These are phyloP conservation scores for Girardinichthys multiradiatus DNA, from an alignment of 2,113 vertebrate genomes.

Conservation along the genomic window DNA sequence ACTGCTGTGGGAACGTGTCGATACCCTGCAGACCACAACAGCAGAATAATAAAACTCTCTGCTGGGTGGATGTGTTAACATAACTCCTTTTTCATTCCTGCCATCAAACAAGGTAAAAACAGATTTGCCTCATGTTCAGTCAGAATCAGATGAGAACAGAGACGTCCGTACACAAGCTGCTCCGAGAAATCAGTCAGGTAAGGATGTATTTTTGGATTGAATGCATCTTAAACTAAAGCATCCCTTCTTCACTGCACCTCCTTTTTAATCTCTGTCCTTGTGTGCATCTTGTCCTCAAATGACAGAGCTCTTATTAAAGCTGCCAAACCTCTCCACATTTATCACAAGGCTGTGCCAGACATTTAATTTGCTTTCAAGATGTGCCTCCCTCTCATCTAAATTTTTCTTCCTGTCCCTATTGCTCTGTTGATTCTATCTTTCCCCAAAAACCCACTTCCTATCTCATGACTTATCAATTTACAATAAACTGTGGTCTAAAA, in stretches of 20 bases:
- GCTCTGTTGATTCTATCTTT: slow-evolving; percentile 10
- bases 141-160: slow-evolving; percentile 1
- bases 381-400: background rate
- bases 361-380: slow-evolving; percentile 44
- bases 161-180: background rate
- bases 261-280: background rate
- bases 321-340: slow-evolving; percentile 15
- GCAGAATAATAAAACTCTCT: slow-evolving; percentile 11
- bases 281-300: slow-evolving; percentile 23
- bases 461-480: background rate
- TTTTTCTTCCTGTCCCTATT: slow-evolving; percentile 4
- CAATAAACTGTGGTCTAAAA: background rate
- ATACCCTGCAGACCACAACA: slow-evolving; percentile 16
- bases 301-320: slow-evolving; percentile 30
- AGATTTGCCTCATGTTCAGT: slow-evolving; percentile 19
- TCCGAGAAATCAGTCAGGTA: slow-evolving; percentile 18
- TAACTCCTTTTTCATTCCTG: slow-evolving; percentile 1
- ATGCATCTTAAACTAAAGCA: slow-evolving; percentile 12
- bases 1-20: slow-evolving; percentile 7
- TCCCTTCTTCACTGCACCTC: background rate
- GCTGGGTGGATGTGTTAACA: slow-evolving; percentile 13
- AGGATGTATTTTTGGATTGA: slow-evolving; percentile 26
- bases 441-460: background rate
- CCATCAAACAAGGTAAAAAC: background rate
- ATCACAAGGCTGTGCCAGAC: slow-evolving; percentile 30